A percentile compares a stretch with the other conserved stretches of the same genome.
phyloP scores from a whole-genome alignment of 2,113 vertebrate species.

The Prietella phreatophila region DNA sequence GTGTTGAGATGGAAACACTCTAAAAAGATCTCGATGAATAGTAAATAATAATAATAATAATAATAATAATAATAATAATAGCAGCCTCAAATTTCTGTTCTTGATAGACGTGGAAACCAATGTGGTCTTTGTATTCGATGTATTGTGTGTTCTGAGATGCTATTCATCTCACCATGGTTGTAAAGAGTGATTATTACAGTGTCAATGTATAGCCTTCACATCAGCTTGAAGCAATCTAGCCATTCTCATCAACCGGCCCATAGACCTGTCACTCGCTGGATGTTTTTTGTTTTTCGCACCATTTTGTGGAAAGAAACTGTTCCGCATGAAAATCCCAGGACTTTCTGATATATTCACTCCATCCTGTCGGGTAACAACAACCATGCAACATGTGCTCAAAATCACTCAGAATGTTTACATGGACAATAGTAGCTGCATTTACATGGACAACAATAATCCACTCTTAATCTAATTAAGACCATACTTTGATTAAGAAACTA shows the following conservation, averaged over 20 bases:
- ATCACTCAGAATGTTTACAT: too few species aligned
- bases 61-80: background rate
- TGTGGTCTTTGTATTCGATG: background rate
- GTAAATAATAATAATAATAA: background rate
- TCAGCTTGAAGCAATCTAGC: background rate
- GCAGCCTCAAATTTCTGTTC: background rate
- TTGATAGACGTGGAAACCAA: background rate
- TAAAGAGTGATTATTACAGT: background rate
- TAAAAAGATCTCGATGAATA: background rate
- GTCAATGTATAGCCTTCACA: background rate
- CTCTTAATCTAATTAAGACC: too few species aligned
- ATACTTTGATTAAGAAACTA: too few species aligned
- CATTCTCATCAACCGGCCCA: background rate
- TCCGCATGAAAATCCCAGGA: too few species aligned
- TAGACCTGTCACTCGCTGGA: background rate
- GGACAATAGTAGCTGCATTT: too few species aligned
- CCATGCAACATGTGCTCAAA: background rate
- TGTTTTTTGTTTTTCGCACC: background rate
- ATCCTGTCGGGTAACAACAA: background rate
- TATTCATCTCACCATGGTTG: background rate
- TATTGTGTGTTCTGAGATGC: background rate
- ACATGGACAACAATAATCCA: too few species aligned
- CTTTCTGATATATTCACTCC: background rate
- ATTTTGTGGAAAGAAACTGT: too few species aligned
- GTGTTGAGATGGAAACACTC: background rate